These are phyloP conservation scores for Neogobius melanostomus DNA, from an alignment of 2,113 vertebrate genomes.

Conservation along the genomic window DNA sequence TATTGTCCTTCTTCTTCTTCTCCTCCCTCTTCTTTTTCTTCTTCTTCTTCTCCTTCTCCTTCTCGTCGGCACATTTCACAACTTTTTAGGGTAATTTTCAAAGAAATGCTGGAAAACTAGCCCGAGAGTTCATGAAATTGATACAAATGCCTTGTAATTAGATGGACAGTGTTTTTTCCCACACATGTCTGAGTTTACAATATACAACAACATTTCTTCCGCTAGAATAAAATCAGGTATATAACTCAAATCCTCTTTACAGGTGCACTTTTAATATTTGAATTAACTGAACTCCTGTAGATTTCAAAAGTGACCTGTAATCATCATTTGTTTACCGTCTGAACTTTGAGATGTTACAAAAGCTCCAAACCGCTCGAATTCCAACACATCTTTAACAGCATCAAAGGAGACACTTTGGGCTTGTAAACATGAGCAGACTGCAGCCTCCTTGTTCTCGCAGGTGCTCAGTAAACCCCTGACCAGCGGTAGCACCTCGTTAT, in stretches of 20 bases:
- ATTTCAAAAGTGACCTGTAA: neutral
- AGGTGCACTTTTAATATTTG: neutral
- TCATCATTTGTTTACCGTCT: neutral
- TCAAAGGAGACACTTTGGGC: neutral
- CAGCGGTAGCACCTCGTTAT: slow-evolving; percentile 1
- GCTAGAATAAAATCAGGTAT: neutral
- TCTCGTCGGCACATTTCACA: too few species aligned
- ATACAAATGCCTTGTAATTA: too few species aligned
- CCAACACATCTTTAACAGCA: neutral
- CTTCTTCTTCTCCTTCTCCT: too few species aligned
- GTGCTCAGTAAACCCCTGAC: neutral
- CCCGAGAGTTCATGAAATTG: too few species aligned
- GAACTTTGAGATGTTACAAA: neutral
- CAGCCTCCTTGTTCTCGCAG: neutral
- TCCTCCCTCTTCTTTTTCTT: too few species aligned
- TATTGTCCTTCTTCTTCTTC: too few species aligned
- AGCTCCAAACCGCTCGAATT: neutral
- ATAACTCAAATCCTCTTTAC: neutral
- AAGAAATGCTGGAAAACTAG: too few species aligned
- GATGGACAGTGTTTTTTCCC: too few species aligned
- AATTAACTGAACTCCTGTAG: neutral
- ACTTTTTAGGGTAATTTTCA: too few species aligned
- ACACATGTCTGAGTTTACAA: too few species aligned
- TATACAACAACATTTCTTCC: too few species aligned
- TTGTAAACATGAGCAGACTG: neutral